Evolutionary conservation across 2,888 invertebrate genomes (phyloP).

Genomic region (Thumatha senex): DNA sequence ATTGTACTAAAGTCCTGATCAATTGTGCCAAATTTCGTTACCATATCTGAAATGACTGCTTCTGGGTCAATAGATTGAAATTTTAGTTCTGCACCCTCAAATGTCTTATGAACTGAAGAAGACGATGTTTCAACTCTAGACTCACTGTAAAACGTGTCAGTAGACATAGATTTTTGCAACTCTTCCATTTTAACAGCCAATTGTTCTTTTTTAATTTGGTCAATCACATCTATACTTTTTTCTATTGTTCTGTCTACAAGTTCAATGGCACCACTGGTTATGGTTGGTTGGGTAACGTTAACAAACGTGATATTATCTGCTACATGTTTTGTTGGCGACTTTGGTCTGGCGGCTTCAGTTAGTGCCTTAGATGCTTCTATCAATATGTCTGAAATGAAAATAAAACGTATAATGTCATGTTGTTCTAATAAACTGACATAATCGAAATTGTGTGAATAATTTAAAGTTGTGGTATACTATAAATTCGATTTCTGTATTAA

Average conservation of each 20-base stretch:
- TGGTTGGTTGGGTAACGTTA: constrained; percentile 79
- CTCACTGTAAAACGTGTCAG: constrained; percentile 70
- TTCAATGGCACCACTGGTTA: constrained; percentile 81
- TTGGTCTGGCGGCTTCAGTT: constrained; percentile 68
- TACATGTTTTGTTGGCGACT: constrained; percentile 76
- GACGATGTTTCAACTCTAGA: constrained; percentile 74
- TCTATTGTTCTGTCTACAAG: constrained; percentile 78
- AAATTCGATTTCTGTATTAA: no score
- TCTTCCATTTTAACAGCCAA: constrained; percentile 74
- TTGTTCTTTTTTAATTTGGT: constrained; percentile 73
- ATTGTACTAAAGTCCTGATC: constrained; percentile 65
- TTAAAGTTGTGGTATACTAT: constrained; percentile 12
- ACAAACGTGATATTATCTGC: constrained; percentile 75
- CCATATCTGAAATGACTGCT: constrained; percentile 73
- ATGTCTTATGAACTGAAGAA: constrained; percentile 70
- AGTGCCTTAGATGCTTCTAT: constrained; percentile 65
- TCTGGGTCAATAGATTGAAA: constrained; percentile 71
- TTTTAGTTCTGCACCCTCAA: constrained; percentile 62
- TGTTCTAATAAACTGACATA: not conserved
- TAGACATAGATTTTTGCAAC: constrained; percentile 61
- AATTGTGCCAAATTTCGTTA: constrained; percentile 61
- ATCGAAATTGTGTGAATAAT: constrained; percentile 22
- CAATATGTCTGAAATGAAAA: constrained; percentile 67
- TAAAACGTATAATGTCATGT: constrained; percentile 7
- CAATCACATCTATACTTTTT: constrained; percentile 70